phyloP scores from a whole-genome alignment of 2,113 vertebrate genomes.

The Triplophysa dalaica region DNA sequence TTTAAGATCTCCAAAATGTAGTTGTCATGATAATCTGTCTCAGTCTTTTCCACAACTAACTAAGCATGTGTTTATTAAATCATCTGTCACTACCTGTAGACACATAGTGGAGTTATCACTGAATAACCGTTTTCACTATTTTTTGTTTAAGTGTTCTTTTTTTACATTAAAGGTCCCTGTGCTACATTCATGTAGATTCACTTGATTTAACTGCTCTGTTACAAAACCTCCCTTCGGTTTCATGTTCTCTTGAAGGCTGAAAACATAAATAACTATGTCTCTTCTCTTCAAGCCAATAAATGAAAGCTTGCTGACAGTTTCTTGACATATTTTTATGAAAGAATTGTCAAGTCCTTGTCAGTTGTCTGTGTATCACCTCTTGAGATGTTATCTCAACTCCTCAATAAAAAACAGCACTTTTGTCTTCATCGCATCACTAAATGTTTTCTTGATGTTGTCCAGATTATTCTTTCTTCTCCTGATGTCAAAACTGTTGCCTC shows the following conservation, averaged over 20 bases:
- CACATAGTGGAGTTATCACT: fast-evolving
- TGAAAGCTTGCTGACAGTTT: background rate
- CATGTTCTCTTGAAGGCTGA: constrained; percentile 31
- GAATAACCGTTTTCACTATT: fast-evolving
- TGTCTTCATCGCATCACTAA: constrained; percentile 44
- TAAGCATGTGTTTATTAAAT: constrained; percentile 25
- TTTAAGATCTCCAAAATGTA: constrained; percentile 60
- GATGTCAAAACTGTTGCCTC: constrained; percentile 37
- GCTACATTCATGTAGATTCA: fast-evolving
- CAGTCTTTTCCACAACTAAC: background rate
- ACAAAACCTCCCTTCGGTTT: constrained; percentile 7
- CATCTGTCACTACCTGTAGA: constrained; percentile 2
- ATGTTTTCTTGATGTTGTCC: constrained; percentile 46
- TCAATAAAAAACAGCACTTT: constrained; percentile 51
- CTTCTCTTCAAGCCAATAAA: fast-evolving
- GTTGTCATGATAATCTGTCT: constrained; percentile 54
- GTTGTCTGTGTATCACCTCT: background rate
- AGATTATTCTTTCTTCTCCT: constrained; percentile 52
- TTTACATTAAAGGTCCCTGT: background rate
- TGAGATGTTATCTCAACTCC: background rate
- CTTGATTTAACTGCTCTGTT: background rate
- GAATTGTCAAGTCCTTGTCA: constrained; percentile 15
- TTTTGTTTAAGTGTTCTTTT: fast-evolving
- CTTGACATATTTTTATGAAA: constrained; percentile 62
- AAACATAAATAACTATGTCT: background rate